A percentile compares a stretch with the other conserved stretches of the same genome.
phyloP scores from a whole-genome alignment of 37 sponge, comb jelly and placozoan genomes.

The Halichondria panicea region DNA sequence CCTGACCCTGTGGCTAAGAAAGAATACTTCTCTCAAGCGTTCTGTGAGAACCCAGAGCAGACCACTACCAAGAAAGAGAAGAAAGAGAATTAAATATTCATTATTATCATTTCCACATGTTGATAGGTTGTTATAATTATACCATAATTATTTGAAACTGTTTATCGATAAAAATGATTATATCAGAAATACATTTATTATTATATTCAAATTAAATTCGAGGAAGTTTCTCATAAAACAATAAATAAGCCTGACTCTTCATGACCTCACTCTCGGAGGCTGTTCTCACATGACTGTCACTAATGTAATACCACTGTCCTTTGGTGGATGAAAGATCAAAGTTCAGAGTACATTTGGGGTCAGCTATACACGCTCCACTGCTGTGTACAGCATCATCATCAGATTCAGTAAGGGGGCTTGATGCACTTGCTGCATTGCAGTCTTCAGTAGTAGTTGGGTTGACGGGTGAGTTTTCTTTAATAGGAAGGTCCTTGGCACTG shows the following conservation, averaged over 20 bases:
- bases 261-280: conserved; percentile 59
- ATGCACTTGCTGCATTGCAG: background rate
- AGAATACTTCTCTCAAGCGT: conserved; percentile 43
- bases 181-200: no score
- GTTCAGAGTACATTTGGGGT: background rate
- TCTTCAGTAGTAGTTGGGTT: no score
- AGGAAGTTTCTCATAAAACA: conserved; percentile 91
- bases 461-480: no score
- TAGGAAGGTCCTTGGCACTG: no score
- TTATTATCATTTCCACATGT: conserved; percentile 8
- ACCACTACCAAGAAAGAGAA: background rate
- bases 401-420: background rate
- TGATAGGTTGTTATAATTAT: background rate
- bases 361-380: background rate
- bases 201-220: background rate
- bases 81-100: background rate
- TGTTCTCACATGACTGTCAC: conserved; percentile 75
- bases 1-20: conserved; percentile 55
- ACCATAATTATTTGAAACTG: background rate
- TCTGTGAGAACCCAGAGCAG: conserved; percentile 1
- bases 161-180: background rate
- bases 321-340: conserved; percentile 40
- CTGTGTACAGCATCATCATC: background rate
- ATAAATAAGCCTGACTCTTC: conserved; percentile 86
- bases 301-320: conserved; percentile 89